These are phyloP conservation scores for Prunella strophiata DNA, from an alignment of 2,797 vertebrate species.

Conservation along the genomic window DNA sequence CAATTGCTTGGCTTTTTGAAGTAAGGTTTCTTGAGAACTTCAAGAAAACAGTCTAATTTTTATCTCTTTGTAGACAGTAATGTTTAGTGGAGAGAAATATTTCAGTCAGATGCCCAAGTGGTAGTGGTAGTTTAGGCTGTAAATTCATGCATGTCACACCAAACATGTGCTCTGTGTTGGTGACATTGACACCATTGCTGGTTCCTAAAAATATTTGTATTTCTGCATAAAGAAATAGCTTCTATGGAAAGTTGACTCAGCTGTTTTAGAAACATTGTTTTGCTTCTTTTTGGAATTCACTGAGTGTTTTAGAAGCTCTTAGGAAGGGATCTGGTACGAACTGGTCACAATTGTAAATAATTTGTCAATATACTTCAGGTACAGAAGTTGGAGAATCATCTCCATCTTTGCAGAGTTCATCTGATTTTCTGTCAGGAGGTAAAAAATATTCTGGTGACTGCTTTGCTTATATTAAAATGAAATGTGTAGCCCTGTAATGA, in stretches of 20 bases:
- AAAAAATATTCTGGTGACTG: background rate
- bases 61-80: background rate
- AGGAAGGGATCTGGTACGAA: background rate
- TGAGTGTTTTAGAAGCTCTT: background rate
- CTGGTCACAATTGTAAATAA: fast-evolving
- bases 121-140: background rate
- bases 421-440: background rate
- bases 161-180: background rate
- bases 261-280: background rate
- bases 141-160: background rate
- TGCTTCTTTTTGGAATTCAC: background rate
- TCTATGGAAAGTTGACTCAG: background rate
- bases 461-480: background rate
- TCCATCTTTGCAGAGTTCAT: background rate
- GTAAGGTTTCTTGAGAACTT: background rate
- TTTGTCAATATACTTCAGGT: background rate
- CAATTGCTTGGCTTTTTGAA: background rate
- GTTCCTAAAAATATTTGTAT: background rate
- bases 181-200: background rate
- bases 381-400: background rate
- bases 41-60: background rate
- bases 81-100: background rate
- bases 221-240: background rate
- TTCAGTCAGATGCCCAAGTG: background rate
- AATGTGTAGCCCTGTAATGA: background rate